Evolutionary conservation across 2,888 invertebrate genomes (phyloP).

Genomic region (Drosophila lacicola): DNA sequence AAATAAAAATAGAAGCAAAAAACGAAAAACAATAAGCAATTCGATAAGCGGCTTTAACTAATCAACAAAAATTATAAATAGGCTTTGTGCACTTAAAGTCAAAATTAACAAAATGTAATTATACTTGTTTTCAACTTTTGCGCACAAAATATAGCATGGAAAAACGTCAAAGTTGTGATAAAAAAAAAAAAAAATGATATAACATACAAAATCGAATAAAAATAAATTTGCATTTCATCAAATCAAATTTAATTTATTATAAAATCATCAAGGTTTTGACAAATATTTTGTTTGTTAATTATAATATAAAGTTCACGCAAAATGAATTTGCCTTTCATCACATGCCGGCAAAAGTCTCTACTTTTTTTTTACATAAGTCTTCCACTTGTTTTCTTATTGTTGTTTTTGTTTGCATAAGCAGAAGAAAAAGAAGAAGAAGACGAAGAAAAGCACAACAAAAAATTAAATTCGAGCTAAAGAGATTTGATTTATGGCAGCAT

Average conservation of each 20-base stretch:
- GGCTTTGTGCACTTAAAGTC: conserved; percentile 3
- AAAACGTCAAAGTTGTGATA: conserved; percentile 14
- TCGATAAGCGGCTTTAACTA: neutral
- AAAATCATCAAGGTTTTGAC: conserved; percentile 15
- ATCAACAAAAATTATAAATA: conserved; percentile 4
- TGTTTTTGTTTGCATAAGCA: conserved; percentile 17
- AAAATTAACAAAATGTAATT: conserved; percentile 26
- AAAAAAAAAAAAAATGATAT: neutral
- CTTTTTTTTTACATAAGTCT: conserved; percentile 7
- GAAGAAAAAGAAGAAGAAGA: neutral
- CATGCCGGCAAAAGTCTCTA: conserved; percentile 19
- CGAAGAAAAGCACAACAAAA: neutral
- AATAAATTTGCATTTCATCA: neutral
- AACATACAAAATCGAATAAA: neutral
- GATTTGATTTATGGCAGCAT: conserved; percentile 56
- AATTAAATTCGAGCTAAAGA: conserved; percentile 20
- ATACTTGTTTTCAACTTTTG: conserved; percentile 3
- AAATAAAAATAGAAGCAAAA: conserved; percentile 1
- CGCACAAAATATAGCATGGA: conserved; percentile 18
- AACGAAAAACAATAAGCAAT: conserved; percentile 13
- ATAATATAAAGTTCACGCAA: neutral
- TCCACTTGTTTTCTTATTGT: conserved; percentile 2
- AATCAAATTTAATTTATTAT: neutral
- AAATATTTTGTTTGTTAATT: neutral
- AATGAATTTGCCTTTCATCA: conserved; percentile 5